Conservation (phyloP, 1,140 invertebrate genomes). For the Pantala flavescens region DNA sequence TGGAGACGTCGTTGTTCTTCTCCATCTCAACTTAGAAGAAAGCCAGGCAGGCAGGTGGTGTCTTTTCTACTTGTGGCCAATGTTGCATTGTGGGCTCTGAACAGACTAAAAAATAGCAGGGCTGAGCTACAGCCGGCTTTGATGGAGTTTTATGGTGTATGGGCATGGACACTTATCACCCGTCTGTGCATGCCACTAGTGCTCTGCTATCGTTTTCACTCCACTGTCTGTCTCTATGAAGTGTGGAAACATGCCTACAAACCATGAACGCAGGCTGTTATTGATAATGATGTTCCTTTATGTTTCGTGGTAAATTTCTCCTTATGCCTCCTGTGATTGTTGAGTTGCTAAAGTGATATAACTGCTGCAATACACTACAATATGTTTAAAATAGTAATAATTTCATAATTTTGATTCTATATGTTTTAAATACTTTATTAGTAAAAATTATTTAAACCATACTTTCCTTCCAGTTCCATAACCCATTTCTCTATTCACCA, state of each 20-base stretch:
- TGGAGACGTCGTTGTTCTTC: conserved; percentile 31
- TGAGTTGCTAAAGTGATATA: too few relatives aligned
- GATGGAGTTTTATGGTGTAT: conserved; percentile 53
- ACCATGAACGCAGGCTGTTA: too few relatives aligned
- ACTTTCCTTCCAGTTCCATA: too few relatives aligned
- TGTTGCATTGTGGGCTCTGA: conserved; percentile 45
- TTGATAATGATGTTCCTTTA: too few relatives aligned
- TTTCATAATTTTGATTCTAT: too few relatives aligned
- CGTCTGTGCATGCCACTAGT: conserved; percentile 58
- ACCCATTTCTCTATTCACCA: too few relatives aligned
- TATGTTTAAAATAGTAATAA: too few relatives aligned
- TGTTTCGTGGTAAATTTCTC: too few relatives aligned
- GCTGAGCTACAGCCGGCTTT: conserved; percentile 52
- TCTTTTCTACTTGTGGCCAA: conserved; percentile 43
- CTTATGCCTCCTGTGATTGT: too few relatives aligned
- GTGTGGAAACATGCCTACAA: conserved; percentile 54
- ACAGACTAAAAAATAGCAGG: conserved; percentile 52
- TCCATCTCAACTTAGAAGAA: conserved; percentile 29
- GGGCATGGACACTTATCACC: conserved; percentile 62
- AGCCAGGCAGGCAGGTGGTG: conserved; percentile 40
- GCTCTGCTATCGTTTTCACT: conserved; percentile 62
- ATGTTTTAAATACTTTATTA: too few relatives aligned
- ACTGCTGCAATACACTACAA: too few relatives aligned
- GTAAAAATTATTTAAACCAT: too few relatives aligned
- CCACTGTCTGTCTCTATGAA: conserved; percentile 52